Base-by-base conservation (phyloP, 2,113 vertebrate genomes). In the Turnix velox region DNA sequence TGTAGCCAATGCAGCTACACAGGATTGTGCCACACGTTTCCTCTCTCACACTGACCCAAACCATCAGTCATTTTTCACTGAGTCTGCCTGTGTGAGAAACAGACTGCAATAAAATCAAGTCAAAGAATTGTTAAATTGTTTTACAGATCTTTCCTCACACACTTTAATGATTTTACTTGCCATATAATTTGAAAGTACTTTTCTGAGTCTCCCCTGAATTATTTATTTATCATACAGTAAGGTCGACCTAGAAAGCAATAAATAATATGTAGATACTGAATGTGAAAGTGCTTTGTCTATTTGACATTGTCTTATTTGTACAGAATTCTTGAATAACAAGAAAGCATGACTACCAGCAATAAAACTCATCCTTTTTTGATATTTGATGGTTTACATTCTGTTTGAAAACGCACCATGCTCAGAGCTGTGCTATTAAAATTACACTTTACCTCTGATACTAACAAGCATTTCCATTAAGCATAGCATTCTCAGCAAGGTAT, bases 381-480 rank as follows among this genome's bases (percentile, higher is more conserved):
- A 73, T 51, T 35, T 87, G 42, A 92, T 24, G 17, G 55, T 57
- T 92, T 48, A 57, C n/a, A 87, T 35, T n/a, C 33, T 57, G 16
- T 65, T 92, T 78, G 58, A 80, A 85, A 92, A 73, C 22, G 67
- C 43, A 83, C 35, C 51, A 89, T 12, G 1, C 30, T 71, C 55
- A 37, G 28, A 33, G 22, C 54, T 88, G 51, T 12, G 20, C 42
- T 37, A 75, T 63, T 45, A 85, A 91, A 94, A 96, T 83, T 75
- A 90, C 42, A 51, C 87, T 94, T 73, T 59, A 30, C 27, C 54
- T 85, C 87, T 87, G 61, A 74, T 92, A 48, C 77, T 89, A 91
- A 89, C 51, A 93, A 69, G 67, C 35, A 76, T 79, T 95, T 94
- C 67, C 74, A 91, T 92, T 92, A 85, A 94, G 59, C 58, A 66